Evolutionary conservation across 2,888 invertebrate genomes (phyloP), one percentile per base, ranked within the genome.

Genomic region (Tineola bisselliella): DNA sequence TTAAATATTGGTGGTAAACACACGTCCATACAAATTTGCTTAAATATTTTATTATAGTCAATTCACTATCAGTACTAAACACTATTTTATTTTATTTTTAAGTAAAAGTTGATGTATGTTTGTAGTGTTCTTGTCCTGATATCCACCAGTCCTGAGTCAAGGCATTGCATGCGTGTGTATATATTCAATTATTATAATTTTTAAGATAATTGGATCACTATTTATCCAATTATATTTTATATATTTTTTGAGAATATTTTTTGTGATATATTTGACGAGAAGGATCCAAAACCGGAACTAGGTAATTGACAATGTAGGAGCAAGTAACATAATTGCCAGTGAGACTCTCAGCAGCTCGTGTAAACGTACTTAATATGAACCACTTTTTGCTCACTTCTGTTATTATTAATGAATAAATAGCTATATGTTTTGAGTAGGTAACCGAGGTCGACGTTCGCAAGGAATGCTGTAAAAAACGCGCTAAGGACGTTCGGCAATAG

Each of bases 241-340:
- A n/a, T n/a, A n/a, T n/a, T 75, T 69, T 69, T 65, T 61, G 61
- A 64, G n/a, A 31, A 65, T 74, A n/a, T 70, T 75, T 74, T 66
- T 64, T 60, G 67, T 69, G 65, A 65, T 67, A 68, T 71, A 74
- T 62, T 59, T 33, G 52, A 69, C 75, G 70, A 83, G 72, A 76
- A 84, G 82, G 84, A 86, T 82, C 75, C 79, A 69, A 66, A 86
- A 80, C 81, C 83, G 84, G 84, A 84, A 84, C 84, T 79, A 72
- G 59, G 67, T 77, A 77, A 79, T 80, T 80, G 77, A 74, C 76
- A 81, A 79, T 77, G 70, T 70, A 19, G 58, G 62, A 48, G 44
- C 18, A 18, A 59, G 61, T 62, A 62, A n/a, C n/a, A n/a, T n/a
- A n/a, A 62, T 61, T 62, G 61, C 33, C 10, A 10, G 48, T n/a